These are phyloP conservation scores for Syrphus vitripennis DNA, from an alignment of 2,888 invertebrate species.

Conservation along the genomic window DNA sequence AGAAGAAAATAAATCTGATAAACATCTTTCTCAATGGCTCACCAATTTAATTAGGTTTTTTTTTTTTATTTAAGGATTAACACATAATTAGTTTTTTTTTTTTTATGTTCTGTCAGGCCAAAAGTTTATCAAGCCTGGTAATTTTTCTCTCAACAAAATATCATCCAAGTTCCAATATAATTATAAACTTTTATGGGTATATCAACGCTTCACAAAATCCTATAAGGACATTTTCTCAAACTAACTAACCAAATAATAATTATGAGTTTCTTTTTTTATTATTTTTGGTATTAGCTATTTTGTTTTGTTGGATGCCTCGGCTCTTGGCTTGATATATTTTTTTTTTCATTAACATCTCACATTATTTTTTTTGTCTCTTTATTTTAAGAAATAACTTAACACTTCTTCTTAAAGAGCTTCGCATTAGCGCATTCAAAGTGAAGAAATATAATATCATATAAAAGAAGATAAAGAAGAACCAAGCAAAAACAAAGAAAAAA, in stretches of 20 bases:
- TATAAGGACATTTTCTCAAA: conserved; percentile 1
- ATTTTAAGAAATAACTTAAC: conserved; percentile 16
- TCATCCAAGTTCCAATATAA: neutral
- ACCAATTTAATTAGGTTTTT: neutral
- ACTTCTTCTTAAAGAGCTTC: conserved; percentile 32
- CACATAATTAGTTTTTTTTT: neutral
- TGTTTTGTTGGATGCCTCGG: neutral
- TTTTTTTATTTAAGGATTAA: neutral
- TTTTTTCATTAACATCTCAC: conserved; percentile 28
- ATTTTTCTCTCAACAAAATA: neutral
- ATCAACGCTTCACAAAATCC: neutral
- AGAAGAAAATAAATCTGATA: too few species aligned
- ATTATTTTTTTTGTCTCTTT: neutral
- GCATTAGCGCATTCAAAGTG: neutral
- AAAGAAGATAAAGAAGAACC: neutral
- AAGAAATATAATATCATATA: neutral
- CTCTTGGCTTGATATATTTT: neutral
- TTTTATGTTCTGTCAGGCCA: neutral
- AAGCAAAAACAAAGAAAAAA: neutral
- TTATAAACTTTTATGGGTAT: conserved; percentile 13
- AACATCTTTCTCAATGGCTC: too few species aligned
- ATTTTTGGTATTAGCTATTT: neutral
- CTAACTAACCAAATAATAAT: conserved; percentile 14
- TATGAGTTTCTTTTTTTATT: neutral
- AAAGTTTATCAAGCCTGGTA: conserved; percentile 2